phyloP scores from a whole-genome alignment of 2,888 invertebrate genomes.

The Caenorhabditis sinica region DNA sequence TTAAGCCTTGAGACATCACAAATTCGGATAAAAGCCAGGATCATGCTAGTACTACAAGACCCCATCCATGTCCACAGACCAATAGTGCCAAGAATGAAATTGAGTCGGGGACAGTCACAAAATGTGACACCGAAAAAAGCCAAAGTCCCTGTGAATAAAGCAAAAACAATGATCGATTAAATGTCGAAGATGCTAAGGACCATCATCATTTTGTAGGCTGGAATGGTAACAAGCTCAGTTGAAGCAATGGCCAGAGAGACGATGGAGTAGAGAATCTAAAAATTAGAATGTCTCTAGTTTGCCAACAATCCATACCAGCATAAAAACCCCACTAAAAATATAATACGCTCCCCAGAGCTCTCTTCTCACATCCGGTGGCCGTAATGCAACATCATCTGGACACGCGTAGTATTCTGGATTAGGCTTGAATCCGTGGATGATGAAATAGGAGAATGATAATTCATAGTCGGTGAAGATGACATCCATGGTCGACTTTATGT shows the following conservation, averaged over 20 bases:
- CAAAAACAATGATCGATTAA: not conserved
- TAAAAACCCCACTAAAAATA: not conserved
- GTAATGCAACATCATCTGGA: not conserved
- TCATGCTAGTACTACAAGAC: not conserved
- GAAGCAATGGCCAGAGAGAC: not conserved
- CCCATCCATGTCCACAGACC: not conserved
- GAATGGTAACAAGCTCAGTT: not conserved
- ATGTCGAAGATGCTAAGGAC: not conserved
- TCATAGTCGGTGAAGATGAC: too few species aligned
- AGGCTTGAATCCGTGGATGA: not conserved
- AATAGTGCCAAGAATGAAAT: not conserved
- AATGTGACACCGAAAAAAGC: not conserved
- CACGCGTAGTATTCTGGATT: conserved; percentile 8
- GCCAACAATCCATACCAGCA: too few species aligned
- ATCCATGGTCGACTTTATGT: too few species aligned
- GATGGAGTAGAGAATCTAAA: conserved; percentile 9
- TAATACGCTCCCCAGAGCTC: not conserved
- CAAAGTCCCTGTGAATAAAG: not conserved
- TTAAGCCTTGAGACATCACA: not conserved
- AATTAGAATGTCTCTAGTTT: too few species aligned
- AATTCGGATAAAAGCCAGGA: not conserved
- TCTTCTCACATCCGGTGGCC: not conserved
- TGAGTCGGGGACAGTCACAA: not conserved
- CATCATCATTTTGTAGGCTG: conserved; percentile 18
- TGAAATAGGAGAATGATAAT: not conserved